phyloP scores from a whole-genome alignment of 2,888 invertebrate species.

The Hypercompe scribonia region DNA sequence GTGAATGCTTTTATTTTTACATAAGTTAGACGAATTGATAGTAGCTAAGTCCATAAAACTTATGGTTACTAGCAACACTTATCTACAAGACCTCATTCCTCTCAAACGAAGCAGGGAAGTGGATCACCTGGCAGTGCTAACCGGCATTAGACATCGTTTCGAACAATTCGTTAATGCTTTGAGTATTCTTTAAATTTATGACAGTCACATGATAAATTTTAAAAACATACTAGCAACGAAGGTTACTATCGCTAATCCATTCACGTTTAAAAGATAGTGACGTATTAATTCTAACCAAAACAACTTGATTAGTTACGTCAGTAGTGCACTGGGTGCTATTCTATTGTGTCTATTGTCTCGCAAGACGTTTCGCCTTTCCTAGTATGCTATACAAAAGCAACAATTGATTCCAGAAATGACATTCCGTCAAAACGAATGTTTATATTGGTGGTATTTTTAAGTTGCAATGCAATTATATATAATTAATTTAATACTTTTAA shows the following conservation, averaged over 20 bases:
- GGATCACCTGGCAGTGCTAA: neutral
- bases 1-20: neutral
- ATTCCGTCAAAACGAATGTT: neutral
- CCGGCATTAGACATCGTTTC: neutral
- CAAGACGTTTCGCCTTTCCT: neutral
- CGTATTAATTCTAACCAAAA: neutral
- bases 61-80: neutral
- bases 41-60: neutral
- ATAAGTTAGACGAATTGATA: neutral
- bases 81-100: neutral
- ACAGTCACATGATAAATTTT: neutral
- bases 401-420: neutral
- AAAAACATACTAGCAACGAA: neutral
- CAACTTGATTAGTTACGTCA: neutral
- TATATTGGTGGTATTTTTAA: neutral
- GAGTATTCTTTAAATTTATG: too few species aligned
- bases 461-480: neutral
- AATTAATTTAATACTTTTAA: neutral
- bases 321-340: neutral
- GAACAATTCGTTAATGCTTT: neutral
- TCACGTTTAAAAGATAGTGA: neutral
- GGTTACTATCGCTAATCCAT: neutral
- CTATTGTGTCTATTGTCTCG: neutral
- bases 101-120: neutral
- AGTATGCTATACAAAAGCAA: neutral